A percentile compares a stretch with the other conserved stretches of the same genome.
phyloP scores from a whole-genome alignment of 2,797 vertebrate species.

The Crocidura indochinensis region DNA sequence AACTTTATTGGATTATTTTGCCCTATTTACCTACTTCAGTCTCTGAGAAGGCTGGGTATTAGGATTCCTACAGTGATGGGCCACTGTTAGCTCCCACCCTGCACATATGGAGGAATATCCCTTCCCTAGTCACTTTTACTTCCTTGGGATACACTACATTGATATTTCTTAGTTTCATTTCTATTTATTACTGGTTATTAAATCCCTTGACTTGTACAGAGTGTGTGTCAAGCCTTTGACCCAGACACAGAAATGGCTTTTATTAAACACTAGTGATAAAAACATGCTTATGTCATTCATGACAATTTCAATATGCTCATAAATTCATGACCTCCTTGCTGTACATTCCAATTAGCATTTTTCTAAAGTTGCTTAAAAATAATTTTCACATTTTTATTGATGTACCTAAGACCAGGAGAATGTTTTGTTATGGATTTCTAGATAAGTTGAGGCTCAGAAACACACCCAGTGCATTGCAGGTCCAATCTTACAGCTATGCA shows the following conservation, averaged over 20 bases:
- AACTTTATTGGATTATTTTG: background rate
- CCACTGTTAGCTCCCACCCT: background rate
- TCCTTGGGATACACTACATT: background rate
- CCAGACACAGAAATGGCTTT: constrained; percentile 61
- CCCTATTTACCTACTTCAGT: background rate
- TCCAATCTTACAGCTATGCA: background rate
- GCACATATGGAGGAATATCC: constrained; percentile 6
- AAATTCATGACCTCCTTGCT: constrained; percentile 53
- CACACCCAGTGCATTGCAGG: background rate
- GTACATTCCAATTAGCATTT: constrained; percentile 38
- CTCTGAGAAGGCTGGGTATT: background rate
- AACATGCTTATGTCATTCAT: constrained; percentile 67
- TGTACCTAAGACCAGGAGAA: constrained; percentile 4
- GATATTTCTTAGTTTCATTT: constrained; percentile 62
- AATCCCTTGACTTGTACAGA: constrained; percentile 63
- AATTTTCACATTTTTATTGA: constrained; percentile 61
- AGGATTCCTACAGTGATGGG: background rate
- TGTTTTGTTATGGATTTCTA: constrained; percentile 20
- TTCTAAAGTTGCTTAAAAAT: constrained; percentile 61
- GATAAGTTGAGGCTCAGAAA: background rate
- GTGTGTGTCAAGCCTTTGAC: constrained; percentile 64
- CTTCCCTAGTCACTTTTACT: constrained; percentile 35
- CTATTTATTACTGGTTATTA: constrained; percentile 62
- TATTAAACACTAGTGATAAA: constrained; percentile 77
- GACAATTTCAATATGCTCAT: constrained; percentile 70